These are phyloP conservation scores for Merluccius polli DNA, from an alignment of 2,797 vertebrate species.

Conservation along the genomic window DNA sequence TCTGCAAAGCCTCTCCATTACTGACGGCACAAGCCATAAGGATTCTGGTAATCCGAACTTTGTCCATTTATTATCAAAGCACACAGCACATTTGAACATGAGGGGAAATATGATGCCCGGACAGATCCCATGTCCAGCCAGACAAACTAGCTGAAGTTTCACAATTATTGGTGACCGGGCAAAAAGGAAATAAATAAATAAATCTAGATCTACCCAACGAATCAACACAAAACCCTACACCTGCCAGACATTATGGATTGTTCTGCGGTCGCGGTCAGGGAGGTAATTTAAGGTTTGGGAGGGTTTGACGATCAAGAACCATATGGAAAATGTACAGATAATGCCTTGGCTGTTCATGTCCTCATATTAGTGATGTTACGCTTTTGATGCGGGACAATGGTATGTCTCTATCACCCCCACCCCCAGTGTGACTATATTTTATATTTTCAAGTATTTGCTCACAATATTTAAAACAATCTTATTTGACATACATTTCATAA, in stretches of 20 bases:
- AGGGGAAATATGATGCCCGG: slow-evolving; percentile 69
- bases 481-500: too few relatives aligned
- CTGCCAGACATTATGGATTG: slow-evolving; percentile 63
- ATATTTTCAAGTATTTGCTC: not conserved
- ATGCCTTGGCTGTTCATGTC: not conserved
- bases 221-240: slow-evolving; percentile 64
- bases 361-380: not conserved
- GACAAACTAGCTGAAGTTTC: slow-evolving; percentile 71
- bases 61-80: slow-evolving; percentile 69
- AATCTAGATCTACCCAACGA: slow-evolving; percentile 49
- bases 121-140: slow-evolving; percentile 62
- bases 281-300: slow-evolving; percentile 51
- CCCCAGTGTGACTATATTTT: not conserved
- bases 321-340: slow-evolving; percentile 28
- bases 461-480: too few relatives aligned
- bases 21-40: slow-evolving; percentile 28
- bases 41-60: slow-evolving; percentile 63
- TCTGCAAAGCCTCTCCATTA: slow-evolving; percentile 35
- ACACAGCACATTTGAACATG: slow-evolving; percentile 68
- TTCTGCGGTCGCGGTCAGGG: slow-evolving; percentile 58
- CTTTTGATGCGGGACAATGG: not conserved
- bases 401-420: not conserved
- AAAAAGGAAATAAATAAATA: slow-evolving; percentile 66
- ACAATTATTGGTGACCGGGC: slow-evolving; percentile 72
- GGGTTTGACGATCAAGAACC: slow-evolving; percentile 40